Percentiles rank a stretch among this genome's conserved stretches.
Conservation (phyloP, 2,797 vertebrate species). For the Takifugu rubripes region DNA sequence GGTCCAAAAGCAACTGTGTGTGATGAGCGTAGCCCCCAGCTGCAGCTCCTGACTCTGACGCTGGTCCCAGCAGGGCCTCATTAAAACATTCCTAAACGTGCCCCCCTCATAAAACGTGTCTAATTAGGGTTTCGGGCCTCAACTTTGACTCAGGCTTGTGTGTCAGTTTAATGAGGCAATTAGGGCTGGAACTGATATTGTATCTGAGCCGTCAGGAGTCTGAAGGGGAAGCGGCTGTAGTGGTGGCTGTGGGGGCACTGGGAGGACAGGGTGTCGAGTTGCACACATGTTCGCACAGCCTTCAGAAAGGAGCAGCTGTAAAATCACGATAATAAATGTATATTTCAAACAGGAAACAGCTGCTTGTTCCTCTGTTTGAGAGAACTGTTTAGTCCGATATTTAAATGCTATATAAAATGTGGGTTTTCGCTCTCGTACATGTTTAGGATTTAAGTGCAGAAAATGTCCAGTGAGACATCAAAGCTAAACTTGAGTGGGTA, state of each 20-base stretch:
- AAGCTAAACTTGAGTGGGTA: too few relatives aligned
- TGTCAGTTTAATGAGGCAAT: conserved; percentile 73
- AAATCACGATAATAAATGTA: conserved; percentile 4
- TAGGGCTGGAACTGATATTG: conserved; percentile 66
- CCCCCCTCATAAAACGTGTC: conserved; percentile 66
- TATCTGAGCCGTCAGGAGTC: conserved; percentile 56
- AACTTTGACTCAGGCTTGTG: conserved; percentile 49
- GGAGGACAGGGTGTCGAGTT: conserved; percentile 45
- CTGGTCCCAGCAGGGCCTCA: conserved; percentile 71
- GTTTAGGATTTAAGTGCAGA: too few relatives aligned
- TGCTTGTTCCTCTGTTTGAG: not conserved
- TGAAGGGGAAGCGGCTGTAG: conserved; percentile 28
- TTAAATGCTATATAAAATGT: too few relatives aligned
- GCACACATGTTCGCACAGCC: conserved; percentile 22
- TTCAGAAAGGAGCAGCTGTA: conserved; percentile 21
- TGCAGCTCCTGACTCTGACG: conserved; percentile 68
- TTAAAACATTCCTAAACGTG: conserved; percentile 76
- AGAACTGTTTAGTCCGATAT: too few relatives aligned
- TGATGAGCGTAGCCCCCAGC: conserved; percentile 31
- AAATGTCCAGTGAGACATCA: too few relatives aligned
- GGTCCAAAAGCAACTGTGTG: too few relatives aligned
- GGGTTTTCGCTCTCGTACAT: too few relatives aligned
- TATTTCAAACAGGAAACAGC: not conserved
- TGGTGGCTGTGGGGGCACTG: conserved; percentile 31
- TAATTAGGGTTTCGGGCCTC: conserved; percentile 69